Percentiles rank a stretch among this genome's conserved stretches.
Conservation (phyloP, 92 coral and sea anemone genomes). For the Bergia sp. region DNA sequence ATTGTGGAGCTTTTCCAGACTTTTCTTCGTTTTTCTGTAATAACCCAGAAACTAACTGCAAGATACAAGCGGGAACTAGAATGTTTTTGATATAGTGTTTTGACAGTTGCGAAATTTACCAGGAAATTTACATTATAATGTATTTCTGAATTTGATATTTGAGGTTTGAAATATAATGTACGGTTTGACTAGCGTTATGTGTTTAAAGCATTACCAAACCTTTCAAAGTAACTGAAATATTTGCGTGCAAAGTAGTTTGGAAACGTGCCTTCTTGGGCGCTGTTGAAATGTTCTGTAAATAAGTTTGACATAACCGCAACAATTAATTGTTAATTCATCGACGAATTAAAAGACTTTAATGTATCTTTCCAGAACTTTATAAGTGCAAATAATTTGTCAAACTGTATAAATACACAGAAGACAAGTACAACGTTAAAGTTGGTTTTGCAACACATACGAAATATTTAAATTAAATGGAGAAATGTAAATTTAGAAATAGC, state of each 20-base stretch:
- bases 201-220: neutral
- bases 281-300: neutral
- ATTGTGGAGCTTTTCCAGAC: conserved; percentile 60
- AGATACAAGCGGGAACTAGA: conserved; percentile 79
- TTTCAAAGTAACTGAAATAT: no score
- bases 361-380: neutral
- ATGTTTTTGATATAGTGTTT: conserved; percentile 47
- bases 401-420: neutral
- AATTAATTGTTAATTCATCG: no score
- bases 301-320: no score
- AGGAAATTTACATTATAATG: no score
- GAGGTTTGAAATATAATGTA: no score
- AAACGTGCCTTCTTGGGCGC: neutral
- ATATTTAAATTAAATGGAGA: no score
- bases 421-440: neutral
- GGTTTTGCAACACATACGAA: no score
- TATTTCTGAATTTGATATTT: no score
- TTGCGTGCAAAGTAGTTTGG: neutral
- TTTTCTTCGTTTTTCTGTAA: conserved; percentile 54
- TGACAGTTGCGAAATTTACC: no score
- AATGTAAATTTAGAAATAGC: neutral
- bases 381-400: neutral
- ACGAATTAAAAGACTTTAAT: neutral
- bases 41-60: conserved; percentile 68
- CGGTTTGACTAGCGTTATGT: neutral